Evolutionary conservation across 1,140 invertebrate genomes (phyloP), one percentile per base, ranked within the genome.

Genomic region (Acromyrmex charruanus): DNA sequence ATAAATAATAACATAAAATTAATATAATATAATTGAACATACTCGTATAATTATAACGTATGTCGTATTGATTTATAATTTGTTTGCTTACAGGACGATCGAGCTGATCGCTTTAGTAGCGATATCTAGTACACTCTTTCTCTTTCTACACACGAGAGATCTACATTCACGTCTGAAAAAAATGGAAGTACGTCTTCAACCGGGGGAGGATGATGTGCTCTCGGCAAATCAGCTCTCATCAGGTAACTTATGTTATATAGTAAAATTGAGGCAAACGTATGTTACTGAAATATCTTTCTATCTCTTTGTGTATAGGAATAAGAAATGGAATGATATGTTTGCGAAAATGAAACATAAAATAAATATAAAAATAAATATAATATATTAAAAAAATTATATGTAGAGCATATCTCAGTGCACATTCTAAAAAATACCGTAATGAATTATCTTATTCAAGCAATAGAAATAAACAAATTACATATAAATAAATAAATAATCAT

Each of bases 61-160:
- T 5, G 12, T 1, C 25, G 35, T 44, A 44, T 44, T 25, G 25
- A 69, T 6, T 6, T 31, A 31, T 35, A 39, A 68, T 68, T 65
- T 82, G 84, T 55, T 87, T 55, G 79, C 77, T 84, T 96, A 39
- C 94, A 97, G 97, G 93, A 97, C 97, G 55, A 97, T 96, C 92
- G 97, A 98, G 94, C 95, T 98, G 90, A 96, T 98, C 79, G 97
- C 97, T 25, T 93, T 98, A 86, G 95, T 98, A 88, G 97, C 97
- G 12, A 96, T 98, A 63, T 98, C 97, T 61, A 97, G 97, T 89
- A 98, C 97, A 16, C 95, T 98, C 79, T 98, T 98, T 94, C 96
- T 98, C 88, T 98, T 98, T 93, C 95, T 98, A 71, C 97, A 98
- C 95, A 98, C 97, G 63, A 95, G 97, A 90, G 97, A 98, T 92